Evolutionary conservation across 1,140 invertebrate genomes (phyloP).

Genomic region (Tetranychus urticae): DNA sequence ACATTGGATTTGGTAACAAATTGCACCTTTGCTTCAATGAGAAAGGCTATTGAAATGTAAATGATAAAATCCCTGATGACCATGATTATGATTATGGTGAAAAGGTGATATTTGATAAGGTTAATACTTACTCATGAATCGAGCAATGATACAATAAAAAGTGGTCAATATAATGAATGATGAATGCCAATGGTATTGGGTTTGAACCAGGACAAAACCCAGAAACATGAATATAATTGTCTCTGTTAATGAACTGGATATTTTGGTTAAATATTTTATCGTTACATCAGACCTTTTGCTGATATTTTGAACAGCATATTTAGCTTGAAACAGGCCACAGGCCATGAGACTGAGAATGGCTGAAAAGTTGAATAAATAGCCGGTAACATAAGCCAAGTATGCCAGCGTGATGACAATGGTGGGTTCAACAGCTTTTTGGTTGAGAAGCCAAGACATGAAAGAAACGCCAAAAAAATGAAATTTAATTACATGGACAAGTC

Average conservation of each 20-base stretch:
- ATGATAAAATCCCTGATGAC: not conserved
- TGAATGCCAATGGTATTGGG: slow-evolving; percentile 28
- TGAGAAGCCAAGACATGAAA: too few species aligned
- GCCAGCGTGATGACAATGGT: slow-evolving; percentile 31
- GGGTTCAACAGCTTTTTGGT: slow-evolving; percentile 30
- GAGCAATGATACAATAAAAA: slow-evolving; percentile 28
- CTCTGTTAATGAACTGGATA: slow-evolving; percentile 28
- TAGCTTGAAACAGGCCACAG: slow-evolving; percentile 25
- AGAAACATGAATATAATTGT: slow-evolving; percentile 39
- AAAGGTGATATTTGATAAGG: not conserved
- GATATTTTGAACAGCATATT: slow-evolving; percentile 35
- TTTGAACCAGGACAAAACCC: slow-evolving; percentile 31
- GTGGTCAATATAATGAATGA: slow-evolving; percentile 30
- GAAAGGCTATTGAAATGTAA: not conserved
- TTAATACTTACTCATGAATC: slow-evolving; percentile 26
- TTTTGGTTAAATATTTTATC: slow-evolving; percentile 36
- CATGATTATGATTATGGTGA: not conserved
- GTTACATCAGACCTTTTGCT: slow-evolving; percentile 33
- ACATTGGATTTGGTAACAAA: too few species aligned
- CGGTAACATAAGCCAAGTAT: slow-evolving; percentile 32
- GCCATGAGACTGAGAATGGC: slow-evolving; percentile 26
- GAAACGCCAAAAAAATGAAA: too few species aligned
- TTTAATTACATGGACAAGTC: too few species aligned
- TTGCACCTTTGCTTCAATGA: too few species aligned
- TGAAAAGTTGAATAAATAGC: slow-evolving; percentile 34